A percentile compares a stretch with the other conserved stretches of the same genome.
phyloP scores from a whole-genome alignment of 2,888 invertebrate species.

The Vannuccia rotundouncinata region DNA sequence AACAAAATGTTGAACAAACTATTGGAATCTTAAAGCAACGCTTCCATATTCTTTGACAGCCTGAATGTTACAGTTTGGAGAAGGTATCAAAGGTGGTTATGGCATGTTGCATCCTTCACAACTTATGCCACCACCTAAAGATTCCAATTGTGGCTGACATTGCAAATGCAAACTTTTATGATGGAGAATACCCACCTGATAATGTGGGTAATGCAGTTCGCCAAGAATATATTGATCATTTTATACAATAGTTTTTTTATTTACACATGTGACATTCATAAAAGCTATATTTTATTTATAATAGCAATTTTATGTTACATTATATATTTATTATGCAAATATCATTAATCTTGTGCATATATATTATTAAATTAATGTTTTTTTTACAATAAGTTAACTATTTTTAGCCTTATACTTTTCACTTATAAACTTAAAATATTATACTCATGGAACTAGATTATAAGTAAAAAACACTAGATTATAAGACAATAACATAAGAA shows the following conservation, averaged over 20 bases:
- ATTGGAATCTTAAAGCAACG: constrained; percentile 22
- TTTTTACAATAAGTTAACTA: constrained; percentile 2
- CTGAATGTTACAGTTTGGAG: constrained; percentile 7
- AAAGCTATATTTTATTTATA: not conserved
- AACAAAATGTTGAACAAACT: constrained; percentile 24
- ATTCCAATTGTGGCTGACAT: constrained; percentile 3
- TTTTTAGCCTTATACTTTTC: constrained; percentile 17
- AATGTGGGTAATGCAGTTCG: constrained; percentile 21
- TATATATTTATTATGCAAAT: constrained; percentile 16
- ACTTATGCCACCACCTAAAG: constrained; percentile 11
- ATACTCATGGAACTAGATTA: constrained; percentile 9
- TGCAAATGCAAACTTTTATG: constrained; percentile 18
- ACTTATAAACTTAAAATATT: constrained; percentile 19
- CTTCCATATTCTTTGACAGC: constrained; percentile 17
- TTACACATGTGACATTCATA: not conserved
- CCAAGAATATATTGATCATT: constrained; percentile 6
- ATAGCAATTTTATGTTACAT: constrained; percentile 14
- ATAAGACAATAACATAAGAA: not conserved
- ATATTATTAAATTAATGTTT: not conserved
- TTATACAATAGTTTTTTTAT: constrained; percentile 14
- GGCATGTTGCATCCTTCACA: constrained; percentile 24
- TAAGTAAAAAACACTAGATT: not conserved
- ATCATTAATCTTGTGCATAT: not conserved
- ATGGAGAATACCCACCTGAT: constrained; percentile 21
- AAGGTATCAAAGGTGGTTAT: constrained; percentile 24